Percentiles rank a stretch among this genome's conserved stretches.
Evolutionary conservation across 2,888 invertebrate genomes (phyloP).

Genomic region (Cantharis flavilabris): DNA sequence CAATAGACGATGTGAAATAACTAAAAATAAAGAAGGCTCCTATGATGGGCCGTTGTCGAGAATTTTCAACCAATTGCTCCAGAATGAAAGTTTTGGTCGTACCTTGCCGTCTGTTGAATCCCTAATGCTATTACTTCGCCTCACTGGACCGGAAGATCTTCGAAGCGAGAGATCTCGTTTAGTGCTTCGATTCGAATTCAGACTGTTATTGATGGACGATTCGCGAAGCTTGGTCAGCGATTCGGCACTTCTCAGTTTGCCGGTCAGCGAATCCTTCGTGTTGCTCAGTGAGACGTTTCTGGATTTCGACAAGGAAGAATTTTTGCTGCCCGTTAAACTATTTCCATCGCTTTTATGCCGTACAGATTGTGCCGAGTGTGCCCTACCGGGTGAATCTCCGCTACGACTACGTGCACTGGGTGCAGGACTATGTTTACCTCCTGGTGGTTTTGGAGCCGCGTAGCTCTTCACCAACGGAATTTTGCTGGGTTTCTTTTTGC

Average conservation of each 20-base stretch:
- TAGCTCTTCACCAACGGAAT: conserved; percentile 68
- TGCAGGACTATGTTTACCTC: conserved; percentile 49
- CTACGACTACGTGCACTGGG: conserved; percentile 55
- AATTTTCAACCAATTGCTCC: conserved; percentile 69
- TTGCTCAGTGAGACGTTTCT: conserved; percentile 52
- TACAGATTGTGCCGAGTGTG: conserved; percentile 61
- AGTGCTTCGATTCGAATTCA: conserved; percentile 34
- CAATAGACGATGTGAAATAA: conserved; percentile 47
- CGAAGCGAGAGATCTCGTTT: conserved; percentile 41
- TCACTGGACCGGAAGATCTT: conserved; percentile 43
- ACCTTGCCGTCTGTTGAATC: conserved; percentile 65
- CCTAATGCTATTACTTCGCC: conserved; percentile 50
- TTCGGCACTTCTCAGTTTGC: conserved; percentile 58
- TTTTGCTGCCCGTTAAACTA: conserved; percentile 48
- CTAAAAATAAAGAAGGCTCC: conserved; percentile 48
- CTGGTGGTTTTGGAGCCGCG: conserved; percentile 67
- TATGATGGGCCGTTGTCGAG: conserved; percentile 60
- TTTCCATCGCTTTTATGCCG: conserved; percentile 48
- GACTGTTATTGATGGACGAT: conserved; percentile 40
- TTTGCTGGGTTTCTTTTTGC: conserved; percentile 65
- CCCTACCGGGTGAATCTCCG: conserved; percentile 56
- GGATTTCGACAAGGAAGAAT: conserved; percentile 51
- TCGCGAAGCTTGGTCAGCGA: conserved; percentile 56
- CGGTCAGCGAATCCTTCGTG: conserved; percentile 59
- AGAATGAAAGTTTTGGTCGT: conserved; percentile 73